phyloP scores from a whole-genome alignment of 2,113 vertebrate species.

The Poicephalus meyeri region DNA sequence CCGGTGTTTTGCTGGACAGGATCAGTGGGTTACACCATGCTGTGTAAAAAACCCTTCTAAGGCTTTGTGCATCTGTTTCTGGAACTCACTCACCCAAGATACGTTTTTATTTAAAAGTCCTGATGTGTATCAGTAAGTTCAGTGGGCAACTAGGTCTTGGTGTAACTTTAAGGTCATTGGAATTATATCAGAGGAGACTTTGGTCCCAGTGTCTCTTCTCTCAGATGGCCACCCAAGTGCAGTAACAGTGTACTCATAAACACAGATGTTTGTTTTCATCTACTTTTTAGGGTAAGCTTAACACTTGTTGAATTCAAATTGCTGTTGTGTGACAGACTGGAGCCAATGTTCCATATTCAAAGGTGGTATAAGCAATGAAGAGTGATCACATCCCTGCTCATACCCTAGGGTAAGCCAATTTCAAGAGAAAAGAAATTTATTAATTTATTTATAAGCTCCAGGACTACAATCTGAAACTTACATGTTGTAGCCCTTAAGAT shows the following conservation, averaged over 20 bases:
- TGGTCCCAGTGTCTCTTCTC: not conserved
- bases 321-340: not conserved
- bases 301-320: not conserved
- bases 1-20: slow-evolving; percentile 22
- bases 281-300: not conserved
- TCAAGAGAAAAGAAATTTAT: not conserved
- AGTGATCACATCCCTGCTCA: not conserved
- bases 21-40: not conserved
- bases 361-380: not conserved
- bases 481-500: not conserved
- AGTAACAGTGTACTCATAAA: not conserved
- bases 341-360: not conserved
- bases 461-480: not conserved
- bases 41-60: not conserved
- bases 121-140: slow-evolving; percentile 32
- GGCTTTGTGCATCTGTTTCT: slow-evolving; percentile 43
- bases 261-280: not conserved
- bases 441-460: not conserved
- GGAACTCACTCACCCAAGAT: slow-evolving; percentile 26
- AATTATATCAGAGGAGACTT: not conserved
- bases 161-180: slow-evolving; percentile 14
- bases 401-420: not conserved
- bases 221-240: slow-evolving; percentile 26
- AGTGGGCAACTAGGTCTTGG: not conserved
- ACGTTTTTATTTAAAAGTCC: slow-evolving; percentile 45